Percentiles rank a stretch among this genome's conserved stretches.
Evolutionary conservation across 2,113 vertebrate species (phyloP).

Genomic region (Edolisoma coerulescens): DNA sequence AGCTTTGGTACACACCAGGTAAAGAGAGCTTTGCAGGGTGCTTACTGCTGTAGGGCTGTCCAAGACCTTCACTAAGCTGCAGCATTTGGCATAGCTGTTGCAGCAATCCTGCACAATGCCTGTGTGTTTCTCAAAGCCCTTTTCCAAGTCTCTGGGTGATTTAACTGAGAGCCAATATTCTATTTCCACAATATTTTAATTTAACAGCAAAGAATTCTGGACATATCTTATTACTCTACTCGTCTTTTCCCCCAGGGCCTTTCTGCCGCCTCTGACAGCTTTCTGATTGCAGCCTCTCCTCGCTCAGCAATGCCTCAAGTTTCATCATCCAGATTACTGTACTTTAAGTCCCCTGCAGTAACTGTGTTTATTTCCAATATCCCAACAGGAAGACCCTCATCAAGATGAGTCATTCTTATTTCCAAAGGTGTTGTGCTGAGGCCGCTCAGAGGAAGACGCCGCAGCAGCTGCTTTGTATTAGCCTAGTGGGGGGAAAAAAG

Average conservation of each 20-base stretch:
- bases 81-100: not conserved
- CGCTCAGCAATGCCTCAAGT: not conserved
- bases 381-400: constrained; percentile 62
- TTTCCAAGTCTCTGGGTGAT: constrained; percentile 39
- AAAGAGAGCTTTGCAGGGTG: not conserved
- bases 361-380: constrained; percentile 60
- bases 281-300: constrained; percentile 50
- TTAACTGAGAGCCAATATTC: constrained; percentile 47
- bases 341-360: constrained; percentile 55
- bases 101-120: not conserved
- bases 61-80: not conserved
- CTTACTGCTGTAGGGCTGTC: not conserved
- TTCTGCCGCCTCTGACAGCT: constrained; percentile 38
- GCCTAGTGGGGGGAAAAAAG: not conserved
- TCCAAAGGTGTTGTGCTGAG: constrained; percentile 38
- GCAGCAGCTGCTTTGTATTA: constrained; percentile 8
- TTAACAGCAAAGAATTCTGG: constrained; percentile 44
- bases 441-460: constrained; percentile 28
- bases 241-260: constrained; percentile 30
- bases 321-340: constrained; percentile 48
- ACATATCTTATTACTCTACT: constrained; percentile 53
- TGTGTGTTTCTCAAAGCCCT: not conserved
- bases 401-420: constrained; percentile 60
- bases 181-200: constrained; percentile 56
- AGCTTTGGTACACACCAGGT: not conserved